phyloP scores from a whole-genome alignment of 2,797 vertebrate genomes.

The Delichon dasypus region DNA sequence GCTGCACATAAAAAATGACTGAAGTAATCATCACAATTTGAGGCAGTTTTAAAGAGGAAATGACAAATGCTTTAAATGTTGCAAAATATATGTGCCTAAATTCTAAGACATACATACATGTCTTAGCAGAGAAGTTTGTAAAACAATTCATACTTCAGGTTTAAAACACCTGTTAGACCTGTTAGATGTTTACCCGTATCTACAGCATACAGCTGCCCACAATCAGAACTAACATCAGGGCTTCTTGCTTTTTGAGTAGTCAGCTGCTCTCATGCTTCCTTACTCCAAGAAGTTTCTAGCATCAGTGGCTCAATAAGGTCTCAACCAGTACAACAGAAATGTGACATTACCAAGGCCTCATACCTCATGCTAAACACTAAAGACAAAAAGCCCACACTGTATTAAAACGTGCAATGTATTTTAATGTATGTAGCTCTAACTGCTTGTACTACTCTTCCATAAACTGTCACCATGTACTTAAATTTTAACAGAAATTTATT shows the following conservation, averaged over 20 bases:
- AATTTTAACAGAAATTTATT: slow-evolving; percentile 66
- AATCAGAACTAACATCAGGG: not conserved
- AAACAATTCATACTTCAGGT: not conserved
- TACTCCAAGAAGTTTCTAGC: not conserved
- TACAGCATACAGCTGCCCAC: not conserved
- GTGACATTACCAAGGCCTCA: not conserved
- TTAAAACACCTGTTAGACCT: not conserved
- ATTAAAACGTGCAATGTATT: not conserved
- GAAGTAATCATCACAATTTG: not conserved
- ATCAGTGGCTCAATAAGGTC: not conserved
- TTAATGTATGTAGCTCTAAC: not conserved
- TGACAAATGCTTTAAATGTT: not conserved
- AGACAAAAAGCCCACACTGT: not conserved
- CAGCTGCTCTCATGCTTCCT: not conserved
- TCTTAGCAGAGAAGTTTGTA: not conserved
- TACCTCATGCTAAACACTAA: not conserved
- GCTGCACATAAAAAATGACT: accelerated
- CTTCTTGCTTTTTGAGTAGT: not conserved
- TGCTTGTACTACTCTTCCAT: not conserved
- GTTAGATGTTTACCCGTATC: not conserved
- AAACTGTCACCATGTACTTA: not conserved
- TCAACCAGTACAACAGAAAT: not conserved
- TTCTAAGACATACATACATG: not conserved
- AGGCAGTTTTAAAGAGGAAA: not conserved
- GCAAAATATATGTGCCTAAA: not conserved